A percentile compares a stretch with the other conserved stretches of the same genome.
phyloP scores from a whole-genome alignment of 2,888 invertebrate species.

The Petrophora chlorosata region DNA sequence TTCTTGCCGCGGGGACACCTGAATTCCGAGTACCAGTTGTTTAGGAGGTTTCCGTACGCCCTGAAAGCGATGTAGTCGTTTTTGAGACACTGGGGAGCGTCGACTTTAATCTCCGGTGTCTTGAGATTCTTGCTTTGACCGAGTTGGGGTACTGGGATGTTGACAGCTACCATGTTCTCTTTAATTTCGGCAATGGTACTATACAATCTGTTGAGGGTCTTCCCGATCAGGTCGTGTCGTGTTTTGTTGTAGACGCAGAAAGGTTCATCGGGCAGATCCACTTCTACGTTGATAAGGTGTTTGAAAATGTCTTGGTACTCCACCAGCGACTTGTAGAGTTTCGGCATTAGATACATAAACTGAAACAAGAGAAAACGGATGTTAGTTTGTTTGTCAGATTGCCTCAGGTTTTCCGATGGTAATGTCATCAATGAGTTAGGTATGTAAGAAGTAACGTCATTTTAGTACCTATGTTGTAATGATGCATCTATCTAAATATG shows the following conservation, averaged over 20 bases:
- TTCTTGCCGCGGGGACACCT: constrained; percentile 65
- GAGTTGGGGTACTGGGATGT: constrained; percentile 59
- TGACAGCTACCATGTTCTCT: constrained; percentile 68
- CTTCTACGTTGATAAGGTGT: constrained; percentile 59
- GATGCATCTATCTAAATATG: constrained; percentile 22
- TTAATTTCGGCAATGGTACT: constrained; percentile 84
- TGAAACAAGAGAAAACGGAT: constrained; percentile 73
- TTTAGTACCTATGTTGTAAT: constrained; percentile 21
- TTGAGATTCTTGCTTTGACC: constrained; percentile 69
- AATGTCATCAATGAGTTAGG: background rate
- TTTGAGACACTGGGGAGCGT: constrained; percentile 80
- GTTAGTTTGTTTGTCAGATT: constrained; percentile 30
- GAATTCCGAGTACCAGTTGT: constrained; percentile 83
- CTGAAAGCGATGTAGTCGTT: constrained; percentile 85
- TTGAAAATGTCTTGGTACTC: constrained; percentile 70
- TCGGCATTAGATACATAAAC: constrained; percentile 82
- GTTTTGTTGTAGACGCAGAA: constrained; percentile 71
- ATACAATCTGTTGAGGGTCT: constrained; percentile 71
- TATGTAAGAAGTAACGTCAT: constrained; percentile 3
- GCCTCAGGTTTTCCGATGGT: constrained; percentile 15
- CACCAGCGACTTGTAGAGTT: constrained; percentile 78
- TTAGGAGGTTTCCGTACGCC: constrained; percentile 83
- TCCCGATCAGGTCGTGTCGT: constrained; percentile 65
- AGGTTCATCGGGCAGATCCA: constrained; percentile 69
- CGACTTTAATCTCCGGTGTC: constrained; percentile 64